Conservation (phyloP, 2,888 invertebrate genomes). For the Linnaemya tessellans region DNA sequence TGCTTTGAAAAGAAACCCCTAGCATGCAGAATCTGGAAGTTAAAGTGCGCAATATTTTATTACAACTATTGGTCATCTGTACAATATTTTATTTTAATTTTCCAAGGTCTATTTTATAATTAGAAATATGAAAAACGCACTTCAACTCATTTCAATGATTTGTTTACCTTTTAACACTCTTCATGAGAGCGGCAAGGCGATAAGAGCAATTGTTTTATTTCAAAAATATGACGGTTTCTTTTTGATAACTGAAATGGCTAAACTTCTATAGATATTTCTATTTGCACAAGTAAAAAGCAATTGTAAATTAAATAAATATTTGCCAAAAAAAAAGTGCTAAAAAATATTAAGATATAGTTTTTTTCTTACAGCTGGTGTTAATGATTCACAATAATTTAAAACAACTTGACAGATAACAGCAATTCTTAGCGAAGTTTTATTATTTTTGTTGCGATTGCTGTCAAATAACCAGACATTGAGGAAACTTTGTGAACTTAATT, state of each 20-base stretch:
- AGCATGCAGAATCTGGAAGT: no score
- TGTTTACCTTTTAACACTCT: no score
- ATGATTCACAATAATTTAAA: constrained; percentile 47
- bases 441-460: constrained; percentile 8
- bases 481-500: constrained; percentile 36
- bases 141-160: constrained; percentile 9
- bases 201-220: constrained; percentile 14
- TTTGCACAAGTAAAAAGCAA: constrained; percentile 22
- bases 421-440: not conserved
- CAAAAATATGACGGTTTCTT: constrained; percentile 14
- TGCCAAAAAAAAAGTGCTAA: constrained; percentile 18
- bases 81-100: not conserved
- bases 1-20: no score
- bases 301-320: constrained; percentile 27
- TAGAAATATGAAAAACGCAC: not conserved
- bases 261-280: constrained; percentile 9
- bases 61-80: not conserved
- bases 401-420: constrained; percentile 62
- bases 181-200: constrained; percentile 2
- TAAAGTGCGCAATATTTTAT: not conserved
- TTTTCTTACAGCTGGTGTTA: not conserved
- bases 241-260: not conserved
- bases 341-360: constrained; percentile 36
- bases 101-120: constrained; percentile 29
- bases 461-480: constrained; percentile 33